Evolutionary conservation across 2,113 vertebrate genomes (phyloP).

Genomic region (Scomber scombrus): DNA sequence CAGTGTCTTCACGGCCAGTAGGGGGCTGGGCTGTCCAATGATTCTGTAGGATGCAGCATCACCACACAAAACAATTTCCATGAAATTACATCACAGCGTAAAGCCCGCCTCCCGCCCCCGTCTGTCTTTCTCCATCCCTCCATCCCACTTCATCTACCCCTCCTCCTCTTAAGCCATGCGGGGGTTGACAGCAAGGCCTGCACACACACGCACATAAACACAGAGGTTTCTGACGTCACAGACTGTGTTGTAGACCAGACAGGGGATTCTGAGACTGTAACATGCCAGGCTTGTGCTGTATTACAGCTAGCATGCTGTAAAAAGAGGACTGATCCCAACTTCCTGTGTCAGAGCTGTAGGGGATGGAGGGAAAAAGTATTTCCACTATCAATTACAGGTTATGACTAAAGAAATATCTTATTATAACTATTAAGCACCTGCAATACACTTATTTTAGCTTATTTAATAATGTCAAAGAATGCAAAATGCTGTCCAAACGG

Average conservation of each 20-base stretch:
- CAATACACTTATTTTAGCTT: no score
- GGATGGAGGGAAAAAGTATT: neutral
- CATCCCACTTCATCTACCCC: slow-evolving; percentile 15
- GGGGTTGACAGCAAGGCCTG: slow-evolving; percentile 58
- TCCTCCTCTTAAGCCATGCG: slow-evolving; percentile 53
- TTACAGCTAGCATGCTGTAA: slow-evolving; percentile 32
- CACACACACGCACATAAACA: slow-evolving; percentile 39
- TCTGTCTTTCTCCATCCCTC: slow-evolving; percentile 22
- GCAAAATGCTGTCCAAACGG: no score
- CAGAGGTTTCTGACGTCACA: slow-evolving; percentile 68
- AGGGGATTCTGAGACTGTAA: slow-evolving; percentile 65
- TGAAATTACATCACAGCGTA: slow-evolving; percentile 76
- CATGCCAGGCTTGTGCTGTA: slow-evolving; percentile 33
- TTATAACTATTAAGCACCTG: neutral
- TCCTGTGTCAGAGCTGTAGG: neutral
- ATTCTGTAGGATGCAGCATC: slow-evolving; percentile 36
- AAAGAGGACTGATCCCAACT: neutral
- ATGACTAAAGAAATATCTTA: neutral
- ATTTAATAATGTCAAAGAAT: no score
- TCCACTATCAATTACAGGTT: neutral
- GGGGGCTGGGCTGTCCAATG: slow-evolving; percentile 50
- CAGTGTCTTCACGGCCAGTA: slow-evolving; percentile 46
- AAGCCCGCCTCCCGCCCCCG: slow-evolving; percentile 55
- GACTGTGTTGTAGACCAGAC: slow-evolving; percentile 43
- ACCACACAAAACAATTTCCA: slow-evolving; percentile 50